Conservation (phyloP, 2,888 invertebrate species). For the Spisula solida region DNA sequence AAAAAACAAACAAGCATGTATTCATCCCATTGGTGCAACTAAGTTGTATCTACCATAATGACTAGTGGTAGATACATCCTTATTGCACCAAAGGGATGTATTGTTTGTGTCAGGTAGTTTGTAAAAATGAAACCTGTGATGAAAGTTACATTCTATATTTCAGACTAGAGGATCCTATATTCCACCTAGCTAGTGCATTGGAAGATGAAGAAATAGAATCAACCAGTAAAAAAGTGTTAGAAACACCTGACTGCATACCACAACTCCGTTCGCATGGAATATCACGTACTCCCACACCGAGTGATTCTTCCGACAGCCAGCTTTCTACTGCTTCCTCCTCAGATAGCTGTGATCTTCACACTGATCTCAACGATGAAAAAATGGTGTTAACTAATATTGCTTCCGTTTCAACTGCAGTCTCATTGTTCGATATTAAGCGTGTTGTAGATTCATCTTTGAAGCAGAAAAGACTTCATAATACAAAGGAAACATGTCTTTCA, state of each 20-base stretch:
- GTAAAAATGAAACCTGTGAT: no score
- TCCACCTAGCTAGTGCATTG: constrained; percentile 93
- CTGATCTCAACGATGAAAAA: not conserved
- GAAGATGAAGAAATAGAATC: constrained; percentile 92
- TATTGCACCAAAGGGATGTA: no score
- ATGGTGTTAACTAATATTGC: not conserved
- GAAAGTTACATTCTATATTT: constrained; percentile 1
- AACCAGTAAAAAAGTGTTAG: constrained; percentile 90
- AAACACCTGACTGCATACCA: constrained; percentile 51
- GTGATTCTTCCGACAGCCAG: constrained; percentile 48
- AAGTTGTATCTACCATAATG: no score
- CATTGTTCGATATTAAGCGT: not conserved
- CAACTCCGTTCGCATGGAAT: constrained; percentile 26
- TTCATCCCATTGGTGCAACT: no score
- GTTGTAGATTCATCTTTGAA: not conserved
- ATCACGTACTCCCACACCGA: constrained; percentile 54
- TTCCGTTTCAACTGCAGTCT: not conserved
- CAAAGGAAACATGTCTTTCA: constrained; percentile 45
- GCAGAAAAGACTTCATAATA: not conserved
- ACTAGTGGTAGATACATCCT: no score
- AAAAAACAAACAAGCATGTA: no score
- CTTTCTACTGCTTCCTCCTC: constrained; percentile 13
- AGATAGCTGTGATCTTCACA: constrained; percentile 30
- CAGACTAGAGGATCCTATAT: constrained; percentile 94
- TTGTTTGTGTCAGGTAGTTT: no score